Evolutionary conservation across 2,888 invertebrate species (phyloP), one percentile per base, ranked within the genome.

Genomic region (Candidula unifasciata): DNA sequence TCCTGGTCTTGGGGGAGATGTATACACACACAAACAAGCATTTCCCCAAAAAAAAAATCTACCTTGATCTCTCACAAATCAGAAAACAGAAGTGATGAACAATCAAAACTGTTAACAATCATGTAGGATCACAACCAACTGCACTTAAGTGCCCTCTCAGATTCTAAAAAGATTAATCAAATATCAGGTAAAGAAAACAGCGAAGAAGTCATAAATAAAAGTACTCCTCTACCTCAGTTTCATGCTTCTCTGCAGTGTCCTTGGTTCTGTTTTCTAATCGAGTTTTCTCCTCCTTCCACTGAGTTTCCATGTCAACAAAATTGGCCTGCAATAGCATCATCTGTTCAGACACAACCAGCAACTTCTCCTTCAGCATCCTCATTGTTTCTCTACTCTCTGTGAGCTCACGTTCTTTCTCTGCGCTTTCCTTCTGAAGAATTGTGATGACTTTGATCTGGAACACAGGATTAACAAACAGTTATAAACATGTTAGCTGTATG

Each of bases 321-420:
- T 96, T 96, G 89, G 96, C 95, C 93, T 97, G 97, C 96, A 97
- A 96, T 91, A 95, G 95, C 91, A 95, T 95, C 96, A 97, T 96
- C 94, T 97, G 96, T 89, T 96, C 96, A 91, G 96, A 96, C 30
- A 96, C 96, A 86, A 97, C 96, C 93, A 97, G 96, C 79, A 97
- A 94, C 88, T 96, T 95, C 90, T 96, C 95, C 86, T 96, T 94
- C 18, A 96, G 96, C 89, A 95, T 95, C 94, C 96, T 96, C 82
- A 92, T 90, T 74, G 96, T 71, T 96, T 92, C 90, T 37, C 86
- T 87, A 84, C 89, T 89, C 80, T 92, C 90, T 27, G 84, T 79
- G 66, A 92, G 86, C 64, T 91, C 89, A 60, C 88, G 89, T 68
- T 92, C 92, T 77, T 91, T 92, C 27, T 88, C 89, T 76, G 86